Evolutionary conservation across 2,888 invertebrate species (phyloP).

Genomic region (Leptopterna dolabrata): DNA sequence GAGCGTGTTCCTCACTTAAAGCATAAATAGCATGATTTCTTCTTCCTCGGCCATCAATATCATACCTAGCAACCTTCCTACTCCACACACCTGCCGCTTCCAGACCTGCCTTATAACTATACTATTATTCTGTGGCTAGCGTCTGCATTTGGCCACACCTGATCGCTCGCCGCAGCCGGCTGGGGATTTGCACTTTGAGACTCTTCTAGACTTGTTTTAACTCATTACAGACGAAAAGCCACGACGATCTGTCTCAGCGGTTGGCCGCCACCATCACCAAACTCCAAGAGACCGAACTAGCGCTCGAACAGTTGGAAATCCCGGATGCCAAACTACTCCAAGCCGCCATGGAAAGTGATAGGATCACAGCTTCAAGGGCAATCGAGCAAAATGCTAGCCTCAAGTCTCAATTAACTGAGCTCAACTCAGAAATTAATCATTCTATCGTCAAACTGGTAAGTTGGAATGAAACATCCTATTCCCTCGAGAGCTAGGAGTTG

Average conservation of each 20-base stretch:
- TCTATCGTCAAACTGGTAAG: slow-evolving; percentile 84
- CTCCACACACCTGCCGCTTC: no score
- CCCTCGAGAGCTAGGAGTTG: not conserved
- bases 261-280: slow-evolving; percentile 59
- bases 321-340: slow-evolving; percentile 76
- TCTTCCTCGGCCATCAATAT: no score
- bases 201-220: no score
- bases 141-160: no score
- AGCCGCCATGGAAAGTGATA: slow-evolving; percentile 92
- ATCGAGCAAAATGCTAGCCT: slow-evolving; percentile 91
- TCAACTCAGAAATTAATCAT: slow-evolving; percentile 73
- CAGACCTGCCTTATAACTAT: no score
- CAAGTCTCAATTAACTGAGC: slow-evolving; percentile 85
- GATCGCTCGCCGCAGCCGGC: no score
- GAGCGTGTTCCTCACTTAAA: no score
- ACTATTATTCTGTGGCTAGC: no score
- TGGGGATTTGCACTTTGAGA: no score
- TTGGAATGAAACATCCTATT: not conserved
- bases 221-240: slow-evolving; percentile 21
- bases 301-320: slow-evolving; percentile 65
- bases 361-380: slow-evolving; percentile 89
- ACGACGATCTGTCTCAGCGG: slow-evolving; percentile 58
- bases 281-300: slow-evolving; percentile 35
- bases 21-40: no score
- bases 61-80: no score